phyloP scores from a whole-genome alignment of 2,888 invertebrate genomes.

The Priocnemis perturbator region DNA sequence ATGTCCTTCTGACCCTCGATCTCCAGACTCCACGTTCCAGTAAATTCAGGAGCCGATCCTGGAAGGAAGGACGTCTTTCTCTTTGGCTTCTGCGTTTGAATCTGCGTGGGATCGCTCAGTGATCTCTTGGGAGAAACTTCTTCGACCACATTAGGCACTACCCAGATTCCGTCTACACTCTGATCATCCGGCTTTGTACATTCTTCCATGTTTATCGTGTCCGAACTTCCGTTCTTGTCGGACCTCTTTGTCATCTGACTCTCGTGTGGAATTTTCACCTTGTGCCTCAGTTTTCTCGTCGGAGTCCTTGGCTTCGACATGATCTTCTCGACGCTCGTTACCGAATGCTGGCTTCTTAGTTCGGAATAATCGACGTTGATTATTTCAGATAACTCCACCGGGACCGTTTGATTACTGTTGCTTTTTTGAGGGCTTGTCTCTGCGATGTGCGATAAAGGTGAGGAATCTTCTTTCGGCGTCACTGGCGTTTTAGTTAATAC shows the following conservation, averaged over 20 bases:
- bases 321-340: slow-evolving; percentile 19
- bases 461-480: slow-evolving; percentile 30
- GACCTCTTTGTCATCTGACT: slow-evolving; percentile 7
- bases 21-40: slow-evolving; percentile 61
- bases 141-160: background rate
- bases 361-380: slow-evolving; percentile 66
- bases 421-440: slow-evolving; percentile 14
- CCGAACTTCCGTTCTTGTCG: slow-evolving; percentile 52
- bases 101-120: slow-evolving; percentile 10
- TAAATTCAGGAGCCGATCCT: slow-evolving; percentile 67
- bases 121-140: background rate
- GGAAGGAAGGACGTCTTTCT: slow-evolving; percentile 54
- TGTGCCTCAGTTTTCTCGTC: slow-evolving; percentile 48
- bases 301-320: slow-evolving; percentile 49
- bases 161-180: slow-evolving; percentile 6
- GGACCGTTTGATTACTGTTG: slow-evolving; percentile 18
- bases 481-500: slow-evolving; percentile 54
- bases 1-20: slow-evolving; percentile 76
- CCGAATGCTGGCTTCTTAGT: slow-evolving; percentile 30
- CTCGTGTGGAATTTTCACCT: slow-evolving; percentile 25
- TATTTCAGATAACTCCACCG: slow-evolving; percentile 61
- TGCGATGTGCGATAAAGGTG: background rate
- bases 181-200: background rate
- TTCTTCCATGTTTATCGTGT: slow-evolving; percentile 59
- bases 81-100: slow-evolving; percentile 35